Evolutionary conservation across 2,888 invertebrate species (phyloP), one percentile per base, ranked within the genome.

Genomic region (Tricholauxania praeusta): DNA sequence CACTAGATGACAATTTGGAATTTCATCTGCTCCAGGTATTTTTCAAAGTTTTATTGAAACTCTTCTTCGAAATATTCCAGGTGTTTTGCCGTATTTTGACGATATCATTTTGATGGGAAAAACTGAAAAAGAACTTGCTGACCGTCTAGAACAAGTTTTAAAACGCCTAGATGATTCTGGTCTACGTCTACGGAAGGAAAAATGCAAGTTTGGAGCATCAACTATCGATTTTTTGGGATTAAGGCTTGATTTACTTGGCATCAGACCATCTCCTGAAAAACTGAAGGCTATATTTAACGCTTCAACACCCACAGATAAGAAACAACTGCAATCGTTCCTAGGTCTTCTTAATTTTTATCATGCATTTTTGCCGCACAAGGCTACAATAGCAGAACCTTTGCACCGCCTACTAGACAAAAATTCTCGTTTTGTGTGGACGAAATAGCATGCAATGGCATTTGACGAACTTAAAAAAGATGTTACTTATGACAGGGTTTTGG

Each of bases 321-420:
- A 72, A 19, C 74, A 78, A 19, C 57, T 77, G 32, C 72, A 76
- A 65, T 75, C 76, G 14, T 77, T 78, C 55, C 62, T 70, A n/a
- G 65, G 69, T 15, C 32, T 73, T 59, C 32, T 60, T 39, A 73
- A 65, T 22, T 65, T 68, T 63, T 53, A 63, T 55, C 55, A 71
- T 64, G 47, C 49, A 3, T 57, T 71, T 71, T 60, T 75, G 60
- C 71, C 68, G 51, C 60, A 72, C 14, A 75, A 78, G 39, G 77
- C 76, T 22, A 76, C 74, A 6, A 39, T 76, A 15, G 75, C 76
- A 22, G 76, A 78, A 57, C 72, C 69, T 2, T 47, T 77, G 22
- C 73, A 76, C 62, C 65, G 74, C 2, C 71, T 76, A 0, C 67
- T 74, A 17, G 77, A 77, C 53, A 67, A 75, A 75, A 65, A 80